phyloP scores from a whole-genome alignment of 2,113 vertebrate species.

The Syrmaticus mikado region DNA sequence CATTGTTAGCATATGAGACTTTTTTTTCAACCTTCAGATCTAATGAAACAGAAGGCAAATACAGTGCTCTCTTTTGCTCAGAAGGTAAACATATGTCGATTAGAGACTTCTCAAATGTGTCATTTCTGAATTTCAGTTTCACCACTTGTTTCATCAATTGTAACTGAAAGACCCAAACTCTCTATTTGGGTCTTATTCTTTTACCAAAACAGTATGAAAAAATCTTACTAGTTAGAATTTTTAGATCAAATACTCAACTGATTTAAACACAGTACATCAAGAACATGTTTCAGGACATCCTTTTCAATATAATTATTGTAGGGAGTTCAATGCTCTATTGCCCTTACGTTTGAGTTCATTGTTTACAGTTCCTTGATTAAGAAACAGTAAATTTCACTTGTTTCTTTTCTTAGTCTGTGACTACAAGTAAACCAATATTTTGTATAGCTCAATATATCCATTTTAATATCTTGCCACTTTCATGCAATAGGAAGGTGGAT shows the following conservation, averaged over 20 bases:
- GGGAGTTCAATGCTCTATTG: neutral
- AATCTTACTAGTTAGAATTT: neutral
- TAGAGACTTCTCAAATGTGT: slow-evolving; percentile 52
- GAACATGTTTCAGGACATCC: neutral
- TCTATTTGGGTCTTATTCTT: neutral
- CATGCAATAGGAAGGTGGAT: neutral
- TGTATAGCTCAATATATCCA: neutral
- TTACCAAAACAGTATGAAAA: neutral
- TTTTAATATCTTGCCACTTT: neutral
- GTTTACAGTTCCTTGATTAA: neutral
- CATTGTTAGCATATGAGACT: slow-evolving; percentile 27
- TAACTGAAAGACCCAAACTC: slow-evolving; percentile 6
- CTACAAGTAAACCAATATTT: neutral
- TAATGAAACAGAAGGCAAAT: slow-evolving; percentile 57
- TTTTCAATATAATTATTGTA: neutral
- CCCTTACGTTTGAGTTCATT: neutral
- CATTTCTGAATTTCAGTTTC: slow-evolving; percentile 58
- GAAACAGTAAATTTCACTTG: neutral
- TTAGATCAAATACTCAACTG: neutral
- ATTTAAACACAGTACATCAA: neutral
- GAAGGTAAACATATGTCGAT: slow-evolving; percentile 58
- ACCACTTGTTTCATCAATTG: slow-evolving; percentile 23
- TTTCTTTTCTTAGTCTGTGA: neutral
- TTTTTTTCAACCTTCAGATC: slow-evolving; percentile 35
- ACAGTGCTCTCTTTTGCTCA: slow-evolving; percentile 39